phyloP scores from a whole-genome alignment of 2,888 invertebrate genomes.

The Xanthia icteritia region DNA sequence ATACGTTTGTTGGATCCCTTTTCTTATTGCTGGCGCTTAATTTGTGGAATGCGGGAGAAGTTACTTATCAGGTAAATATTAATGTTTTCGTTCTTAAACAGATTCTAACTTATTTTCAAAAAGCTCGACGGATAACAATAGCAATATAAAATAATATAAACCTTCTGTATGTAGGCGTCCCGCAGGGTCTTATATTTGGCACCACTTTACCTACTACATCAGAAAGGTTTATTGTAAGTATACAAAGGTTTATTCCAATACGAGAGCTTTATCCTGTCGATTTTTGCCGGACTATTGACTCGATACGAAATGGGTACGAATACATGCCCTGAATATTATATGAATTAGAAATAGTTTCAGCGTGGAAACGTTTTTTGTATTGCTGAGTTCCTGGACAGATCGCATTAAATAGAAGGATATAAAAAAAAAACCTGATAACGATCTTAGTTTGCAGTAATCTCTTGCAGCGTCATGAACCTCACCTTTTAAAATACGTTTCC shows the following conservation, averaged over 20 bases:
- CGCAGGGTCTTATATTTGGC: slow-evolving; percentile 33
- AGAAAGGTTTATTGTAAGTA: slow-evolving; percentile 40
- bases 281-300: slow-evolving; percentile 55
- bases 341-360: slow-evolving; percentile 55
- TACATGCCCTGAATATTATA: slow-evolving; percentile 56
- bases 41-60: slow-evolving; percentile 86
- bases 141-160: not conserved
- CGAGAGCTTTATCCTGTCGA: slow-evolving; percentile 42
- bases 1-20: slow-evolving; percentile 84
- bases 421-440: slow-evolving; percentile 20
- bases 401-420: too few relatives aligned
- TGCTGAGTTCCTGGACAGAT: too few relatives aligned
- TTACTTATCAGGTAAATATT: slow-evolving; percentile 81
- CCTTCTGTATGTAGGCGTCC: slow-evolving; percentile 13
- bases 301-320: slow-evolving; percentile 47
- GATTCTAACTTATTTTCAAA: not conserved
- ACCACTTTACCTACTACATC: slow-evolving; percentile 29
- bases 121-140: not conserved
- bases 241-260: slow-evolving; percentile 33
- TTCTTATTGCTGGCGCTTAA: slow-evolving; percentile 83
- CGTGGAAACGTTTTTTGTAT: slow-evolving; percentile 21
- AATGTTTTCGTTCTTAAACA: not conserved
- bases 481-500: not conserved
- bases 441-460: slow-evolving; percentile 36
- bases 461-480: slow-evolving; percentile 29